phyloP scores from a whole-genome alignment of 2,888 invertebrate genomes.

The Miltochrista miniata region DNA sequence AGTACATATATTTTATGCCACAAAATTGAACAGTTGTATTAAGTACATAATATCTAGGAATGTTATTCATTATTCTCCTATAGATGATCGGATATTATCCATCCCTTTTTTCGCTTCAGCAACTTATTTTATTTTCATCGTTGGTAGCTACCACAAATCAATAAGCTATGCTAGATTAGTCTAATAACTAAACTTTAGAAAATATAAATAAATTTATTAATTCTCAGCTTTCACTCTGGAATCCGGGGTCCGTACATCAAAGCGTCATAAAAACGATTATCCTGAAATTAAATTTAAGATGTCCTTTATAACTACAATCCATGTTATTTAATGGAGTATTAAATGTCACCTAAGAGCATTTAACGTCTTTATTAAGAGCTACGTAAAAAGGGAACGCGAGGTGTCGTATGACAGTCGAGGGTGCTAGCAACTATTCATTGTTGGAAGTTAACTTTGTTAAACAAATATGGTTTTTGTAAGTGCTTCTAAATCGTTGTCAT shows the following conservation, averaged over 20 bases:
- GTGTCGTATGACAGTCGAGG: conserved; percentile 50
- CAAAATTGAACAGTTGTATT: too few species aligned
- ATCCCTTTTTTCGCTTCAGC: too few species aligned
- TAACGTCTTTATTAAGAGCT: conserved; percentile 52
- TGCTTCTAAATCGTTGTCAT: background rate
- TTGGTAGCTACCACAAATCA: too few species aligned
- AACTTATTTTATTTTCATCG: too few species aligned
- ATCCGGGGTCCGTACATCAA: too few species aligned
- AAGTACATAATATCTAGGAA: too few species aligned
- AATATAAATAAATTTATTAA: conserved; percentile 9
- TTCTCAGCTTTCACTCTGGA: too few species aligned
- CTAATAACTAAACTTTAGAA: background rate
- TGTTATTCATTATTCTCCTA: too few species aligned
- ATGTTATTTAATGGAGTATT: conserved; percentile 54
- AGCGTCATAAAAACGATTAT: conserved; percentile 13
- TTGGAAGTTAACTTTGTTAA: conserved; percentile 8
- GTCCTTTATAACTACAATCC: conserved; percentile 42
- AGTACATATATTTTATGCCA: too few species aligned
- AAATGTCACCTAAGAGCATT: conserved; percentile 58
- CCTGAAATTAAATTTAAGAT: conserved; percentile 31
- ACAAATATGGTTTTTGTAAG: conserved; percentile 1
- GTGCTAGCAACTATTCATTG: conserved; percentile 15
- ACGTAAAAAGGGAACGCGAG: conserved; percentile 43
- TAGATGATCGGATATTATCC: too few species aligned
- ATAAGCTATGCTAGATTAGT: too few species aligned